Percentiles rank a stretch among this genome's conserved stretches.
These are phyloP conservation scores for Sarcophaga caerulescens DNA, from an alignment of 2,888 invertebrate genomes.

Conservation along the genomic window DNA sequence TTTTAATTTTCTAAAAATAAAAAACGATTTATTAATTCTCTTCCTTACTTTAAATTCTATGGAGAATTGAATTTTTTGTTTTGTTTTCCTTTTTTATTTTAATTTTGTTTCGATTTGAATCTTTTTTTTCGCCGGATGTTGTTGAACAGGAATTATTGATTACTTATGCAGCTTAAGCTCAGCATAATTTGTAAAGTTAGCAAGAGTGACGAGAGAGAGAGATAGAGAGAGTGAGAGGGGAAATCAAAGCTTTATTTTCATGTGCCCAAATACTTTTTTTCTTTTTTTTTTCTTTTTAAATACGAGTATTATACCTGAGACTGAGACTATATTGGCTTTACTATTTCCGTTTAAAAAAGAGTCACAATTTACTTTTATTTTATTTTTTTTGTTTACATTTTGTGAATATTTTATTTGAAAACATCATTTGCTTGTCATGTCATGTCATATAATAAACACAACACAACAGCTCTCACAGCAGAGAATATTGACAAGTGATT, in stretches of 20 bases:
- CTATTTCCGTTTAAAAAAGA: conserved; percentile 46
- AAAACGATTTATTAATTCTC: not conserved
- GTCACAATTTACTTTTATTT: not conserved
- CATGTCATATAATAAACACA: conserved; percentile 3
- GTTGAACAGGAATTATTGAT: conserved; percentile 36
- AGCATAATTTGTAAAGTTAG: conserved; percentile 27
- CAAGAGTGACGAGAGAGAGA: no score
- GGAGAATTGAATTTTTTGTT: not conserved
- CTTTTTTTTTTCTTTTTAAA: conserved; percentile 44
- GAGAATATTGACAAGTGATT: conserved; percentile 52
- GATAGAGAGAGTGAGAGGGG: not conserved
- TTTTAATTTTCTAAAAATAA: not conserved
- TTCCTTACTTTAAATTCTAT: not conserved
- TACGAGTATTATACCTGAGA: conserved; percentile 21
- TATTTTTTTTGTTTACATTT: not conserved
- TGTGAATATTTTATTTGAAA: conserved; percentile 56
- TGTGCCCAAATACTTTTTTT: not conserved
- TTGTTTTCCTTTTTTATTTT: no score
- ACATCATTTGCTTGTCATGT: conserved; percentile 49
- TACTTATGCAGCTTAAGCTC: conserved; percentile 50
- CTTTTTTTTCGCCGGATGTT: conserved; percentile 40
- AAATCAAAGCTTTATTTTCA: not conserved
- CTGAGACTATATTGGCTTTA: conserved; percentile 1
- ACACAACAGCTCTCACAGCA: not conserved
- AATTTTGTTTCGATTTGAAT: not conserved